Evolutionary conservation across 2,113 vertebrate species (phyloP), one percentile per base, ranked within the genome.

Genomic region (Gadus macrocephalus): DNA sequence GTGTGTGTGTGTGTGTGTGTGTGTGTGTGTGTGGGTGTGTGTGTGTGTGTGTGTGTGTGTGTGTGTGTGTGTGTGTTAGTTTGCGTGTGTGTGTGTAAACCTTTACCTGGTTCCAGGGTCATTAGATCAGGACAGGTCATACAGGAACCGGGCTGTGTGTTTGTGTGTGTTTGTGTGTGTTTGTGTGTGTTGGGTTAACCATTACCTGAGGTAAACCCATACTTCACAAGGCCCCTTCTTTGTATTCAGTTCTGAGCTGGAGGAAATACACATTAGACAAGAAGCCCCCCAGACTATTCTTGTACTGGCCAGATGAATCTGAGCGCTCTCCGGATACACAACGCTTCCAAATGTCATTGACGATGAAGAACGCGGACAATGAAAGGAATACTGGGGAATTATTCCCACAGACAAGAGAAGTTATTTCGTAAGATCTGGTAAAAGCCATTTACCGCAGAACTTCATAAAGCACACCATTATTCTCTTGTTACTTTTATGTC

Each of bases 41-140:
- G 42, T 49, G 42, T 49, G 42, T 49, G 42, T 49, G 42, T 49
- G 42, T 49, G 68, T 72, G 42, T 35, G 6, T 69, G 53, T 64
- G 16, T 56, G 64, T 66, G 62, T 72, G 62, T 63, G 61, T 71
- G 42, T 38, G 38, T 14, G 22, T 55, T n/a, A n/a, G n/a, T n/a
- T n/a, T n/a, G n/a, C n/a, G 16, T 53, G 28, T 49, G 65, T 64
- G 49, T 49, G 42, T 49, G 42, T 49, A 49, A 49, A 14, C 8
- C 42, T 49, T 49, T 49, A 49, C 42, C 42, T 49, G 42, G 42
- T 2, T 49, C 42, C 11, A 9, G 42, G 42, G 42, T 12, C 42
- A 14, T 49, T 49, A 49, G 42, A 49, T 49, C 42, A 14, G 42
- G 11, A 14, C 42, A 12, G 42, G 42, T 49, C 42, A 12, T 14